Base-by-base conservation (phyloP, 2,888 invertebrate species). In the Eupithecia tripunctaria region DNA sequence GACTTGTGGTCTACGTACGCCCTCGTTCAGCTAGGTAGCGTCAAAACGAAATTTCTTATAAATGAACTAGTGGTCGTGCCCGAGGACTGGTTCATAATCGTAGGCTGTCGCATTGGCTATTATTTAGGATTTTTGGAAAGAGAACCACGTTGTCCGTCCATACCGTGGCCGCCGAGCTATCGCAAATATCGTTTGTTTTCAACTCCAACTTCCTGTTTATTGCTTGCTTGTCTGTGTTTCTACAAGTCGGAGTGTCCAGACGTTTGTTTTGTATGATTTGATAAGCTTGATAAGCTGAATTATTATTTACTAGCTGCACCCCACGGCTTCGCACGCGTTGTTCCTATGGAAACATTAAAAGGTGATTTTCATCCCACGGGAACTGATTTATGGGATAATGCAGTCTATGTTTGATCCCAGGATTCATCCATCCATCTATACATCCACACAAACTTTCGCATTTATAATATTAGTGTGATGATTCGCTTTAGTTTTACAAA, bases 1-100 rank as follows among this genome's bases (percentile, higher is more conserved):
- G 21, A 25, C 27, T 15, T 29, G 25, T 67, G 67, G 69, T 73
- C 69, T 43, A 72, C 65, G 68, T 72, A 43, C 65, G 51, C 32
- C 25, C 65, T 36, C 65, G 68, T 72, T 68, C 12, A 15, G 43
- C 21, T 47, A 56, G 38, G 47, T 27, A 29, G 59, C 60, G 72
- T 65, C 43, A 38, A 69, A 69, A 68, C 27, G 38, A 72, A 60
- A 62, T 67, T 67, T 25, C 60, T 25, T 29, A 71, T 47, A 51
- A 27, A 65, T 27, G 1, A 60, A 60, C 12, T 29, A 15, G 27
- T 18, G 21, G 14, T 25, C 27, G 25, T n/a, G 47, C 8, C n/a
- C 21, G 51, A 51, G 51, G 8, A 10, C 51, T 51, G 51, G 21
- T 51, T 51, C 8, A 21, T 7, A 7, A 21, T 21, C 51, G 51